Conservation (phyloP, 2,113 vertebrate genomes). For the Callionymus lyra region DNA sequence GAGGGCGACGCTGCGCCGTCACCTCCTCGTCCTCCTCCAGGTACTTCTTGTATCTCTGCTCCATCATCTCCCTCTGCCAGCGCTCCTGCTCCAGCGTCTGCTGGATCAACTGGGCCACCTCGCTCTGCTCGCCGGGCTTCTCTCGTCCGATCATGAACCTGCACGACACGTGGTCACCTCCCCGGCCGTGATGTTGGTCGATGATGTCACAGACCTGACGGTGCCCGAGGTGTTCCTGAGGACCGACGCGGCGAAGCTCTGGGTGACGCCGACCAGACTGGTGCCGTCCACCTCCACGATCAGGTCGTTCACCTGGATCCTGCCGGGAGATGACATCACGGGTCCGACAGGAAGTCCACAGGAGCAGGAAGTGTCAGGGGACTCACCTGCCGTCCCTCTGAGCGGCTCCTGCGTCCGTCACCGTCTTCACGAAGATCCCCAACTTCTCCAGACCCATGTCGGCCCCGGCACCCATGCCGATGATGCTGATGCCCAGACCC, state of each 20-base stretch:
- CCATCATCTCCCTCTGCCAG: conserved; percentile 97
- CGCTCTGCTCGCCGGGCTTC: conserved; percentile 93
- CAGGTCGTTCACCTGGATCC: conserved; percentile 93
- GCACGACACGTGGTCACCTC: conserved; percentile 2
- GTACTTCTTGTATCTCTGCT: conserved; percentile 84
- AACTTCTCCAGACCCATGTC: conserved; percentile 96
- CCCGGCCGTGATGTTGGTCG: not conserved
- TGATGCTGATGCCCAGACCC: conserved; percentile 93
- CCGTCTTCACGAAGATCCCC: conserved; percentile 94
- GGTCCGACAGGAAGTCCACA: not conserved
- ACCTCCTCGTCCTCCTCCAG: conserved; percentile 68
- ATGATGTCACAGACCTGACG: conserved; percentile 69
- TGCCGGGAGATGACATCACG: conserved; percentile 27
- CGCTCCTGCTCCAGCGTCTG: conserved; percentile 94
- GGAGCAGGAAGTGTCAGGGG: too few relatives aligned
- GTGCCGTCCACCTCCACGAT: conserved; percentile 94
- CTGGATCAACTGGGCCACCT: conserved; percentile 95
- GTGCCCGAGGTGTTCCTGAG: conserved; percentile 89
- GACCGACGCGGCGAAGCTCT: conserved; percentile 89
- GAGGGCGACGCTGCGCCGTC: not conserved
- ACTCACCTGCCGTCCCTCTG: conserved; percentile 77
- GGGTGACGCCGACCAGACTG: conserved; percentile 91
- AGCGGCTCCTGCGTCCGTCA: conserved; percentile 87
- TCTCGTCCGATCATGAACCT: conserved; percentile 95
- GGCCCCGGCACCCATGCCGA: conserved; percentile 91